Evolutionary conservation across 2,113 vertebrate species (phyloP).

Genomic region (Nannospalax galili): DNA sequence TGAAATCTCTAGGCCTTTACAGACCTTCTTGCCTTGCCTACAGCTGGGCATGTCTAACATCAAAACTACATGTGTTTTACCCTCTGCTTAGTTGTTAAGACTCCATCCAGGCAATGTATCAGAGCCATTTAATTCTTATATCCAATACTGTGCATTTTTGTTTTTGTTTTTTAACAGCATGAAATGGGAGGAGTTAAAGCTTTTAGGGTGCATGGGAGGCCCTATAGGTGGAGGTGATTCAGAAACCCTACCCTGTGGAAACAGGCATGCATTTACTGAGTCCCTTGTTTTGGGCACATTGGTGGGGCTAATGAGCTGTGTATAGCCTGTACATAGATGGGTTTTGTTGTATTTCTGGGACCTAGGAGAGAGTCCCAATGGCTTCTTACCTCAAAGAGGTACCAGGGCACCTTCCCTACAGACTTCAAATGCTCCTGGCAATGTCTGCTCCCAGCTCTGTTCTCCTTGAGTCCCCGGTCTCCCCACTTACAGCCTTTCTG

Average conservation of each 20-base stretch:
- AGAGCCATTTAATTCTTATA: neutral
- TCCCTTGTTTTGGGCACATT: neutral
- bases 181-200: neutral
- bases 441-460: too few relatives aligned
- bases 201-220: neutral
- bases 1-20: neutral
- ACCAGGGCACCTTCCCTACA: rapidly evolving
- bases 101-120: neutral
- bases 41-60: neutral
- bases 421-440: neutral
- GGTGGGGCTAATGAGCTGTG: neutral
- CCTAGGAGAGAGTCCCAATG: neutral
- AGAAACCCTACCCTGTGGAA: neutral
- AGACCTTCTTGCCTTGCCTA: neutral
- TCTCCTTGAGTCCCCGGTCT: neutral
- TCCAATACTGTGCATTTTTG: rapidly evolving
- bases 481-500: neutral
- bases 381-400: neutral
- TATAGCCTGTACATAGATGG: rapidly evolving
- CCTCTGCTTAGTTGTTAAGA: neutral
- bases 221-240: neutral
- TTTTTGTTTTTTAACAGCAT: neutral
- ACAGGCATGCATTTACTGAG: too few relatives aligned
- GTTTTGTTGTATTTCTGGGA: neutral
- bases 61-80: neutral